Evolutionary conservation across 2,888 invertebrate genomes (phyloP).

Genomic region (Cynaeus angustus): DNA sequence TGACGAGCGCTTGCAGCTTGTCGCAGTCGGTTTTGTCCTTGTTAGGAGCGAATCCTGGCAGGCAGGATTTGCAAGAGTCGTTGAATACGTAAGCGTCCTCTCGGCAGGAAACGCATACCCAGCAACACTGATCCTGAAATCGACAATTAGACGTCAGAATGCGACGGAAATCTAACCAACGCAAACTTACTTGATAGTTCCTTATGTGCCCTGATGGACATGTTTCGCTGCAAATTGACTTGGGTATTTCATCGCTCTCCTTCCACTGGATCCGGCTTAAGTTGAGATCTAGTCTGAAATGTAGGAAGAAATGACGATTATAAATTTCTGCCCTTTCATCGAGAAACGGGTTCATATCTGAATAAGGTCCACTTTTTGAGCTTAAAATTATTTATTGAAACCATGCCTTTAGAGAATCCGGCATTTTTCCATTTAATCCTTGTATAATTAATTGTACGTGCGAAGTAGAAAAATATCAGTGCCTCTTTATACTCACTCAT

Average conservation of each 20-base stretch:
- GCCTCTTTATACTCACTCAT: too few relatives aligned
- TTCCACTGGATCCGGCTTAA: conserved; percentile 72
- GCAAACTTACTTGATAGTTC: conserved; percentile 73
- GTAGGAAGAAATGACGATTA: conserved; percentile 20
- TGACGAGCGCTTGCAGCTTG: conserved; percentile 75
- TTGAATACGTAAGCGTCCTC: conserved; percentile 77
- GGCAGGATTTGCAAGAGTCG: conserved; percentile 76
- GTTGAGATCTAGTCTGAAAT: conserved; percentile 70
- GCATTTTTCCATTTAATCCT: too few relatives aligned
- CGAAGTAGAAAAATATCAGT: too few relatives aligned
- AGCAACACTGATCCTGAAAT: conserved; percentile 78
- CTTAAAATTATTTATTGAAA: too few relatives aligned
- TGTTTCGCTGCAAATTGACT: conserved; percentile 78
- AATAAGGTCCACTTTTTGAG: too few relatives aligned
- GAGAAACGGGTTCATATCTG: neutral
- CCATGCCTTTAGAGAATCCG: too few relatives aligned
- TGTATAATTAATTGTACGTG: too few relatives aligned
- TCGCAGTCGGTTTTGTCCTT: conserved; percentile 73
- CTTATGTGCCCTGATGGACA: conserved; percentile 77
- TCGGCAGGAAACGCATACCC: conserved; percentile 81
- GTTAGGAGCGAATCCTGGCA: conserved; percentile 74
- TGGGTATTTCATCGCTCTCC: conserved; percentile 70
- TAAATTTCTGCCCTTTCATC: conserved; percentile 16
- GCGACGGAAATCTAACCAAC: conserved; percentile 16
- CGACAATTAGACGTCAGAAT: conserved; percentile 40